These are phyloP conservation scores for Chelonus formosanus DNA, from an alignment of 2,888 invertebrate genomes.

Conservation along the genomic window DNA sequence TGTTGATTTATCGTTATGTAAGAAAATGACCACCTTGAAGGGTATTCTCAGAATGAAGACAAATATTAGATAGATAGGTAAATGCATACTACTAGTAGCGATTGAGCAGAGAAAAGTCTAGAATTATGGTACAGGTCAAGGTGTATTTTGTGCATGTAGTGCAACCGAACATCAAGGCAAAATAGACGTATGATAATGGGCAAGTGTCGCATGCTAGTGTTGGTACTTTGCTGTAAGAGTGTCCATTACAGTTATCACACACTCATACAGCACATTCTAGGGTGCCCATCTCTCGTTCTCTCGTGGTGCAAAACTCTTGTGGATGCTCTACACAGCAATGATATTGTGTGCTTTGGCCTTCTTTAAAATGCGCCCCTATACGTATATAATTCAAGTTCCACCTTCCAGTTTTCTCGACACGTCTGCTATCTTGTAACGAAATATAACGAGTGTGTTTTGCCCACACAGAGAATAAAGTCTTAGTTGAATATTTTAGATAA, in stretches of 20 bases:
- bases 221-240: conserved; percentile 11
- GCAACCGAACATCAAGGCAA: conserved; percentile 5
- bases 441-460: conserved; percentile 16
- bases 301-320: conserved; percentile 3
- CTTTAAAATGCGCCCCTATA: conserved; percentile 23
- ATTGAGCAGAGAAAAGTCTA: neutral
- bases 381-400: conserved; percentile 26
- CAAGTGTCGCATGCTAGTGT: neutral
- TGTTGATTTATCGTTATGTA: no score
- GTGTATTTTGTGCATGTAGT: neutral
- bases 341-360: conserved; percentile 14
- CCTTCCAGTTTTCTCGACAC: conserved; percentile 4
- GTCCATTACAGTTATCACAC: conserved; percentile 27
- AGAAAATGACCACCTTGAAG: no score
- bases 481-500: neutral
- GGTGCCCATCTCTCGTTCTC: conserved; percentile 7
- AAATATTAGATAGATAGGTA: no score
- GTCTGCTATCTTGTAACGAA: neutral
- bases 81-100: no score
- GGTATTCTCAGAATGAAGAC: no score
- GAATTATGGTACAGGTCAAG: conserved; percentile 20
- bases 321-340: conserved; percentile 8
- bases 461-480: neutral
- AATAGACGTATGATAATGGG: conserved; percentile 20
- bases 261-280: conserved; percentile 6